These are phyloP conservation scores for Drosophila testacea DNA, from an alignment of 2,888 invertebrate genomes.

Conservation along the genomic window DNA sequence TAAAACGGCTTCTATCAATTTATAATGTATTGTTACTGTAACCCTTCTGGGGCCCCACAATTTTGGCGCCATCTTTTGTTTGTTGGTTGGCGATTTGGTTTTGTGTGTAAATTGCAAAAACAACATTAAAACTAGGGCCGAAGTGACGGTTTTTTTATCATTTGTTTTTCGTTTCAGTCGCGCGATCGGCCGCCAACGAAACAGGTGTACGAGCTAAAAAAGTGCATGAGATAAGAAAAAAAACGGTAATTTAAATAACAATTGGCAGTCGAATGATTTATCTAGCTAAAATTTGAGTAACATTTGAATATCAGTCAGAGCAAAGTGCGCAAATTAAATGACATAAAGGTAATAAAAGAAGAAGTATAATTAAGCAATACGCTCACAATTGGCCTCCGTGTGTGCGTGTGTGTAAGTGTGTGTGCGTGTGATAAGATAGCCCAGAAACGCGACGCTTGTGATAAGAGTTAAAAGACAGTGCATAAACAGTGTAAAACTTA, in stretches of 20 bases:
- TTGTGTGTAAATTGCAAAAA: too few relatives aligned
- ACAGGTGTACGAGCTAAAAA: slow-evolving; percentile 51
- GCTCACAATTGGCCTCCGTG: background rate
- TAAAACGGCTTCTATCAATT: too few relatives aligned
- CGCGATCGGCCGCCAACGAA: slow-evolving; percentile 61
- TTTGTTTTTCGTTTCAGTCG: slow-evolving; percentile 49
- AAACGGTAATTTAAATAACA: slow-evolving; percentile 53
- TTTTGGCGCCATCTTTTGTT: too few relatives aligned
- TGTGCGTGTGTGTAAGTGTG: slow-evolving; percentile 2
- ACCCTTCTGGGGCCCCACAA: too few relatives aligned
- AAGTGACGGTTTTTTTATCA: slow-evolving; percentile 17
- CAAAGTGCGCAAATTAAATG: slow-evolving; percentile 35
- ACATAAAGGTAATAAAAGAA: slow-evolving; percentile 14
- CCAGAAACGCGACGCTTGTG: slow-evolving; percentile 42
- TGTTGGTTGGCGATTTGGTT: too few relatives aligned
- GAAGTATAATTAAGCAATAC: slow-evolving; percentile 8
- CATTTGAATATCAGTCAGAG: background rate
- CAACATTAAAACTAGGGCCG: too few relatives aligned
- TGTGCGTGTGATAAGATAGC: slow-evolving; percentile 45
- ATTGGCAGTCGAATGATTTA: slow-evolving; percentile 7
- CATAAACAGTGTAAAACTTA: slow-evolving; percentile 19
- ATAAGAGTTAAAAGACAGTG: slow-evolving; percentile 37
- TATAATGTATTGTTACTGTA: too few relatives aligned
- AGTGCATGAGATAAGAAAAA: slow-evolving; percentile 44
- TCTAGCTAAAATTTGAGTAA: slow-evolving; percentile 6